A percentile compares a stretch with the other conserved stretches of the same genome.
Conservation (phyloP, 2,888 invertebrate genomes). For the Eueremaeus valkanovi region DNA sequence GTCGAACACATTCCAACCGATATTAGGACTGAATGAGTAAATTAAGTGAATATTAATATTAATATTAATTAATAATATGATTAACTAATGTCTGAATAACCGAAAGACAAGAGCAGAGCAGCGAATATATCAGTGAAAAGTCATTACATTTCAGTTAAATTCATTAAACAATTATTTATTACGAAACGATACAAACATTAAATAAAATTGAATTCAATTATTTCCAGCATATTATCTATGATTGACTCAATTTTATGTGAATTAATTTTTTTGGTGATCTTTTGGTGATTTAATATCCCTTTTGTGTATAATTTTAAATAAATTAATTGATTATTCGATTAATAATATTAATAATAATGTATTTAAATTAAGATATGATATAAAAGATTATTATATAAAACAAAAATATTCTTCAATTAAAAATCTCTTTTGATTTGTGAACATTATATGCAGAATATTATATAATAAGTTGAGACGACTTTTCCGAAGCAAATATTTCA, state of each 20-base stretch:
- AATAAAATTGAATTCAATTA: conserved; percentile 19
- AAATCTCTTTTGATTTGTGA: neutral
- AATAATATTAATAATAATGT: neutral
- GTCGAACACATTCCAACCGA: neutral
- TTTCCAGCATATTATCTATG: neutral
- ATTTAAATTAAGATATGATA: neutral
- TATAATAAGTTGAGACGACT: neutral
- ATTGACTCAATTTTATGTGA: conserved; percentile 28
- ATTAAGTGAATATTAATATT: conserved; percentile 11
- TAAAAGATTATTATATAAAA: neutral
- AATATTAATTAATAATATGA: neutral
- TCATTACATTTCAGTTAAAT: conserved; percentile 25
- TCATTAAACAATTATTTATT: conserved; percentile 16
- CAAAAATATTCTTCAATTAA: neutral
- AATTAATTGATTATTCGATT: neutral
- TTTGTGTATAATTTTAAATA: conserved; percentile 22
- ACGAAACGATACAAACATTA: neutral
- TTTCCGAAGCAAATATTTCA: neutral
- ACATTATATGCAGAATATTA: neutral
- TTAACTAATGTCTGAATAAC: neutral
- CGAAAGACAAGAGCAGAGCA: neutral
- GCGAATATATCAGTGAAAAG: neutral
- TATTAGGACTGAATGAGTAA: neutral
- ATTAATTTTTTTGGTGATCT: conserved; percentile 27
- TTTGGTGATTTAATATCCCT: conserved; percentile 24